Evolutionary conservation across 2,888 invertebrate genomes (phyloP), one percentile per base, ranked within the genome.

Genomic region (Phaedon cochleariae): DNA sequence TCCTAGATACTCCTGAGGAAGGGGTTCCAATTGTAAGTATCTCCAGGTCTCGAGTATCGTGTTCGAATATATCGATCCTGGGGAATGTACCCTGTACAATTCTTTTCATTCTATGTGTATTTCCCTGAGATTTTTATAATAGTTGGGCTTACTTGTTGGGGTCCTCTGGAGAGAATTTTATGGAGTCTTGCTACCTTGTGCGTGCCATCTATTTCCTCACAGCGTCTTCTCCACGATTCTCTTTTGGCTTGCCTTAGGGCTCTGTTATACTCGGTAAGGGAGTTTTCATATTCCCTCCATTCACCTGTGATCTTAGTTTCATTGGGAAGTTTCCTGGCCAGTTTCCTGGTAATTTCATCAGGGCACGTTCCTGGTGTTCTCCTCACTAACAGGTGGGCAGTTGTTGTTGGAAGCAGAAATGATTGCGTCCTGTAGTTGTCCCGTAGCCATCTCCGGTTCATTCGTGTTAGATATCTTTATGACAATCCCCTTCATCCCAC

Each of bases 141-240:
- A 12, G 34, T 34, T 34, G 6, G 34, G 12, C 6, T 34, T 10
- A 34, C 12, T 34, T 34, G 41, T 26, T 26, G 26, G 26, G 26
- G 26, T 7, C 7, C 26, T 7, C 7, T 26, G 3, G 26, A 26
- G 26, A 26, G 26, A 5, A 7, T 26, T 26, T 26, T 26, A 7
- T 26, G 26, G 26, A 26, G 26, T 26, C 26, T 26, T 26, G 26
- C 26, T 5, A 7, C 26, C 26, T 26, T 26, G 48, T 26, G 26
- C 3, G 26, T 51, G 21, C 29, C 18, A 20, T 45, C 48, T 21
- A 46, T 7, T 20, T 58, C 46, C 48, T 58, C 48, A 41, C 45
- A 57, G 57, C 37, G 22, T 21, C 37, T 57, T 41, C 41, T 57
- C 57, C 57, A 41, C 20, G 41, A 57, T 57, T 41, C 57, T 37